Evolutionary conservation across 2,888 invertebrate species (phyloP), one percentile per base, ranked within the genome.

Genomic region (Cataglyphis albicans): DNA sequence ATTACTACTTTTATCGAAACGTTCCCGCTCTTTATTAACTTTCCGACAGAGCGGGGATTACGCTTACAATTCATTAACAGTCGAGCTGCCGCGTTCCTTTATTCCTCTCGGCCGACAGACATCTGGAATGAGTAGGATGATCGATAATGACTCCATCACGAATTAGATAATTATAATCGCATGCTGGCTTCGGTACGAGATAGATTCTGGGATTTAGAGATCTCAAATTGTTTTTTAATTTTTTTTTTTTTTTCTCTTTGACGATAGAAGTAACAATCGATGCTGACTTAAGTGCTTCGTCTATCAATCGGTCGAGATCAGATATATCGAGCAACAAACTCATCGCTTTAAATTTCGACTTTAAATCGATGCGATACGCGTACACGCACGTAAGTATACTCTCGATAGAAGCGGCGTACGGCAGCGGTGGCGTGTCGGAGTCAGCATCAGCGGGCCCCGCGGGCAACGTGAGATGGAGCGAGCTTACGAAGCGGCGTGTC

Each of bases 381-480:
- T 80, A 86, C 87, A 85, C 86, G 88, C 84, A 84, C 72, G 76
- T 76, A 55, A 81, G 85, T 84, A 63, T 64, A 55, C 55, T 70
- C 67, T 18, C 70, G 59, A 65, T 32, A 65, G 73, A 63, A 61
- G 72, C 74, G 32, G 74, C 25, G 61, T 68, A 55, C 70, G 78
- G 82, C 83, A 81, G 73, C 73, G 73, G 85, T 82, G 84, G 83
- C 82, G 70, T 86, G 78, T 86, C 78, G 48, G 80, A 81, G 83
- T 86, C 86, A 82, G 83, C 89, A 84, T 82, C 87, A 78, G 78
- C 87, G 68, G 74, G 59, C 83, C 86, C 84, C 76, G 81, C 57
- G 83, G 90, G 90, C 86, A 63, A 64, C 67, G 59, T 82, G 76
- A 84, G 85, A 88, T 68, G 82, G 73, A 57, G 81, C 48, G 80